A percentile compares a stretch with the other conserved stretches of the same genome.
Evolutionary conservation across 2,113 vertebrate species (phyloP).

Genomic region (Onychostoma macrolepis): DNA sequence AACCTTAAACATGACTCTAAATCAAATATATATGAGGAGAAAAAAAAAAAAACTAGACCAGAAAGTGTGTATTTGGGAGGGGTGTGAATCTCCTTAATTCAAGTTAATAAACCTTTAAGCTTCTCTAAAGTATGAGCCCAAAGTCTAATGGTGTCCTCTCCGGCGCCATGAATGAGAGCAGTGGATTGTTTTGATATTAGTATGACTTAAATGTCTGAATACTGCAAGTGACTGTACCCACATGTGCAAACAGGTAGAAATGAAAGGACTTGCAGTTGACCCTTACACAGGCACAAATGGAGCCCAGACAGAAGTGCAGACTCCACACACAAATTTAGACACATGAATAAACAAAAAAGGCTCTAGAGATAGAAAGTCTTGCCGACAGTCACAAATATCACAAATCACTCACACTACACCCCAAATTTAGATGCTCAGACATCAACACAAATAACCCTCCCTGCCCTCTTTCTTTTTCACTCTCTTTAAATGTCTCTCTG

Average conservation of each 20-base stretch:
- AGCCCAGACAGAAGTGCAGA: constrained; percentile 24
- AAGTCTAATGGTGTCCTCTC: too few species aligned
- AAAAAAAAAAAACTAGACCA: too few species aligned
- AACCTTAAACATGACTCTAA: too few species aligned
- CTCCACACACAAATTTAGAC: constrained; percentile 20
- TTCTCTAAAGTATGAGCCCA: too few species aligned
- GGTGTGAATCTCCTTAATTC: too few species aligned
- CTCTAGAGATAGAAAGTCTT: not conserved
- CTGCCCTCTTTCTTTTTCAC: not conserved
- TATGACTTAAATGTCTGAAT: not conserved
- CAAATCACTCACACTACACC: constrained; percentile 10
- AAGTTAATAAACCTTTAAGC: too few species aligned
- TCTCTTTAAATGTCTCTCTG: not conserved
- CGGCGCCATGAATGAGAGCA: too few species aligned
- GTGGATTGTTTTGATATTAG: not conserved
- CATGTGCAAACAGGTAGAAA: not conserved
- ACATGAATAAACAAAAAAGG: constrained; percentile 16
- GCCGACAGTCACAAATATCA: constrained; percentile 8
- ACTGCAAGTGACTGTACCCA: not conserved
- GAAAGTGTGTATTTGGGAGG: too few species aligned
- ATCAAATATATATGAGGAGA: too few species aligned
- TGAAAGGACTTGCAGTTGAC: not conserved
- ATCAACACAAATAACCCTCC: constrained; percentile 20
- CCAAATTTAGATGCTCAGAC: constrained; percentile 36
- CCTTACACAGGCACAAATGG: not conserved